These are phyloP conservation scores for Rhodeus uyekii DNA, from an alignment of 2,797 vertebrate genomes.

Conservation along the genomic window DNA sequence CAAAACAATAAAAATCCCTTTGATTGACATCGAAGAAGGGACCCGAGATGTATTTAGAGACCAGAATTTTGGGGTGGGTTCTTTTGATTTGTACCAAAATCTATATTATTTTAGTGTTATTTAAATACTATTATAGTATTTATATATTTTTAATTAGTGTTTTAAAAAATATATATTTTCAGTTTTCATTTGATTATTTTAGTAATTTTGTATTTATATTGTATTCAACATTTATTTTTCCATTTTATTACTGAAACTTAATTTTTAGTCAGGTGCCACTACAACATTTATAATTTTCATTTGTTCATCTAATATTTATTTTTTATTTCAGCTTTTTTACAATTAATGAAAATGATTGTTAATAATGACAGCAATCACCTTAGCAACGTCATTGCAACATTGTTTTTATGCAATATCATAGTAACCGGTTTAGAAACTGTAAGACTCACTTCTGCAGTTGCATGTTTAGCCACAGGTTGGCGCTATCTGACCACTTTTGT, in stretches of 20 bases:
- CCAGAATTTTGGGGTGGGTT: not conserved
- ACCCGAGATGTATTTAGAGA: not conserved
- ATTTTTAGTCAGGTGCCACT: not conserved
- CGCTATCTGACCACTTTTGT: constrained; percentile 59
- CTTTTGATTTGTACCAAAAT: not conserved
- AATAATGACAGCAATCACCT: not conserved
- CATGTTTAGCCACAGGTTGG: constrained; percentile 58
- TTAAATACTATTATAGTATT: not conserved
- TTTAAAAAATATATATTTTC: no score
- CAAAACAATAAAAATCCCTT: not conserved
- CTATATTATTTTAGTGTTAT: not conserved
- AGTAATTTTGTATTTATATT: not conserved
- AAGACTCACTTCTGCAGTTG: constrained; percentile 52
- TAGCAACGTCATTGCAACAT: no score
- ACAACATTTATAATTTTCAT: not conserved
- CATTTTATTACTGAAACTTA: not conserved
- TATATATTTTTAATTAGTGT: no score
- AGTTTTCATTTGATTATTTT: not conserved
- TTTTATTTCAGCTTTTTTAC: not conserved
- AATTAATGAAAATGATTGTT: no score
- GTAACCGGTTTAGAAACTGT: not conserved
- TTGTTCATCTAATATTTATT: not conserved
- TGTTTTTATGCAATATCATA: no score
- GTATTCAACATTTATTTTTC: not conserved
- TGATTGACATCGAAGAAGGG: not conserved